A percentile compares a stretch with the other conserved stretches of the same genome.
Conservation (phyloP, 1,140 invertebrate species). For the Mizuhopecten yessoensis region DNA sequence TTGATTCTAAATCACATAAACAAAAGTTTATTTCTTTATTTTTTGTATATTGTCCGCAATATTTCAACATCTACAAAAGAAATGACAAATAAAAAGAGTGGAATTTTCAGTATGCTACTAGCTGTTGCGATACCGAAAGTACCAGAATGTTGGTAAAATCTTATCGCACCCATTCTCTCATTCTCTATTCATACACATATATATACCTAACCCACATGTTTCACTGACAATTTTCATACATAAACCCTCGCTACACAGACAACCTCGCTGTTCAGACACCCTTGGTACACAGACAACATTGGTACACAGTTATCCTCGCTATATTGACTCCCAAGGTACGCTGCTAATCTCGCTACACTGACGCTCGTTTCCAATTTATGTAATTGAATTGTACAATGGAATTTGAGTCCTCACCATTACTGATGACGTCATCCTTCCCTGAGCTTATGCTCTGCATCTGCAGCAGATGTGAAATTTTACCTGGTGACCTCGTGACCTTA, state of each 20-base stretch:
- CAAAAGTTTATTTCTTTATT: too few relatives aligned
- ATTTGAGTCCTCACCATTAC: constrained; percentile 63
- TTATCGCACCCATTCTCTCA: neutral
- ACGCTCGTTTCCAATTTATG: constrained; percentile 67
- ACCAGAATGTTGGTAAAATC: neutral
- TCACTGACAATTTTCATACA: neutral
- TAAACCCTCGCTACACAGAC: too few relatives aligned
- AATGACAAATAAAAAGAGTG: too few relatives aligned
- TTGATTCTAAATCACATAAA: too few relatives aligned
- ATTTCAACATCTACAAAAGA: too few relatives aligned
- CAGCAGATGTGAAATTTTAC: constrained; percentile 89
- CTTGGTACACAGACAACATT: neutral
- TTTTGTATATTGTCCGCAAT: too few relatives aligned
- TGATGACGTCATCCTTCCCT: constrained; percentile 61
- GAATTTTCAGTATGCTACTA: too few relatives aligned
- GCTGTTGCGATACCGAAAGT: neutral
- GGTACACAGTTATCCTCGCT: neutral
- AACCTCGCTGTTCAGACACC: neutral
- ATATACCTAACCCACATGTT: neutral
- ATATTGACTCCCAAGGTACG: neutral
- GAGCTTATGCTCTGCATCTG: constrained; percentile 86
- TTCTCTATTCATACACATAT: neutral
- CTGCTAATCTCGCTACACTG: constrained; percentile 52
- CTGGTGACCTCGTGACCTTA: constrained; percentile 88
- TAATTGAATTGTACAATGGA: constrained; percentile 61